These are phyloP conservation scores for Diploptera punctata DNA, from an alignment of 2,888 invertebrate genomes.

Conservation along the genomic window DNA sequence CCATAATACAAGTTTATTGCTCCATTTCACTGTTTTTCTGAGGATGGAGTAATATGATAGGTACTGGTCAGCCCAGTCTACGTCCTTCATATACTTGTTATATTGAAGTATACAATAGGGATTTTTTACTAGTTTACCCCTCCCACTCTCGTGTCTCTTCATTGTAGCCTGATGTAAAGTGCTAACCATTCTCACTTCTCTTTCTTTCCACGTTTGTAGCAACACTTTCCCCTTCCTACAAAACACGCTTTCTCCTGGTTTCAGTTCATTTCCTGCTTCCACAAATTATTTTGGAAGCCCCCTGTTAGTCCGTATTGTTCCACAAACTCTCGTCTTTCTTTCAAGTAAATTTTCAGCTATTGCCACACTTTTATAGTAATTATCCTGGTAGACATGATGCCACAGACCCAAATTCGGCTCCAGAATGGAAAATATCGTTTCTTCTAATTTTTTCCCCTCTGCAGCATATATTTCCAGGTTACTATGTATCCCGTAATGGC, in stretches of 20 bases:
- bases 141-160: background rate
- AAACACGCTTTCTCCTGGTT: background rate
- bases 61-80: background rate
- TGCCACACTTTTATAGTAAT: background rate
- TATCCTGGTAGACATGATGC: background rate
- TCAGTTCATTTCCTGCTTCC: background rate
- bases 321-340: background rate
- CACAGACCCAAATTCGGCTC: background rate
- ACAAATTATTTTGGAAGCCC: background rate
- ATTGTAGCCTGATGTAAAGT: conserved; percentile 2
- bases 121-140: background rate
- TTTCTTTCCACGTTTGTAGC: background rate
- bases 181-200: background rate
- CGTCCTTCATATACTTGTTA: background rate
- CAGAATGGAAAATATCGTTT: conserved; percentile 6
- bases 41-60: background rate
- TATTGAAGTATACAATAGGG: background rate
- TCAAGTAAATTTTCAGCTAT: background rate
- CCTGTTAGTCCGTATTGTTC: background rate
- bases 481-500: background rate
- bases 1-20: background rate
- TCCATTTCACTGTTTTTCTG: background rate
- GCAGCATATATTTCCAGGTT: background rate
- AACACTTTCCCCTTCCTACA: background rate
- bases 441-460: background rate